phyloP scores from a whole-genome alignment of 2,113 vertebrate genomes.

The Noctilio leporinus region DNA sequence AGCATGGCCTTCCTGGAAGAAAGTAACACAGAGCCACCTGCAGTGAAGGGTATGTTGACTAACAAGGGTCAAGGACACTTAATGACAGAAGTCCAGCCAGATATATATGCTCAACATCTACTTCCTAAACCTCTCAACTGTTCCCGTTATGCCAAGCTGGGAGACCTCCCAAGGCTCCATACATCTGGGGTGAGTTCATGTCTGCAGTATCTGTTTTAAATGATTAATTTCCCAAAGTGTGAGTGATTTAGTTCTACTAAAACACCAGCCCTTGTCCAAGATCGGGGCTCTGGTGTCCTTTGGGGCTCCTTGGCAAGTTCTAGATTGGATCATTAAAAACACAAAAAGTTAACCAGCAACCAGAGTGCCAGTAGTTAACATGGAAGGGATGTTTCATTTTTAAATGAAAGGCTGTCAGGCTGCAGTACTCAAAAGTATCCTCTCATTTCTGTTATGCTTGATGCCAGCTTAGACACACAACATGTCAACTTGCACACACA shows the following conservation, averaged over 20 bases:
- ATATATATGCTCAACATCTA: background rate
- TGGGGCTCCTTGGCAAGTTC: background rate
- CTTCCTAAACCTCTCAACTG: background rate
- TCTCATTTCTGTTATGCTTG: background rate
- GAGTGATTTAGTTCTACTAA: background rate
- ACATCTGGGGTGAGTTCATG: background rate
- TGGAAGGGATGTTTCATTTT: background rate
- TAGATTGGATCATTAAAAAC: background rate
- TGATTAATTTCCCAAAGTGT: background rate
- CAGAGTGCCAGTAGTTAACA: background rate
- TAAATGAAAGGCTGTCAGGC: background rate
- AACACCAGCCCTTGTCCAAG: background rate
- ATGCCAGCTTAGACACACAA: background rate
- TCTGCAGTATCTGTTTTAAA: background rate
- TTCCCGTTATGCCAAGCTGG: background rate
- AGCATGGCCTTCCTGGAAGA: background rate
- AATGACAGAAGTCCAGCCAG: background rate
- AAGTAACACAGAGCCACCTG: background rate
- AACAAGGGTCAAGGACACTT: background rate
- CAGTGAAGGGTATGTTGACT: background rate
- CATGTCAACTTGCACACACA: background rate
- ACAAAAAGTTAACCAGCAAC: background rate
- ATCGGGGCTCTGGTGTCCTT: background rate
- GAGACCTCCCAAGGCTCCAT: background rate
- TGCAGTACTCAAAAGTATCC: background rate